Conservation (phyloP, 2,888 invertebrate species). For the Smittia sp. region DNA sequence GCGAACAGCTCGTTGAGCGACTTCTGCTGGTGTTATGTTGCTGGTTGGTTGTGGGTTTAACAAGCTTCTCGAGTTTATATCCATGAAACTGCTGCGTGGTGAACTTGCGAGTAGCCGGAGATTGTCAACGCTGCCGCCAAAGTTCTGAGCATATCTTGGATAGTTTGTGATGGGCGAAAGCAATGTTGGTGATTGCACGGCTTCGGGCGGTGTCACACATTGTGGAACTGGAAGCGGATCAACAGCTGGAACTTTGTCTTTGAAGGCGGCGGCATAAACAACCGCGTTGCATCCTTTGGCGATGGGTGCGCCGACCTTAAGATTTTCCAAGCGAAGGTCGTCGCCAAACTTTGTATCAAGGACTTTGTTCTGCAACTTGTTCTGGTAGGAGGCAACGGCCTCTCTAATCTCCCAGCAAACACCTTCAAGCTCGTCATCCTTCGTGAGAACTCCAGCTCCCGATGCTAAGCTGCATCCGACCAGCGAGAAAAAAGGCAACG, state of each 20-base stretch:
- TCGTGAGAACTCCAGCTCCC: conserved; percentile 69
- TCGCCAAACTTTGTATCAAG: conserved; percentile 50
- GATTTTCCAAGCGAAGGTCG: conserved; percentile 58
- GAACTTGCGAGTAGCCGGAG: conserved; percentile 44
- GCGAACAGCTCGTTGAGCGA: not conserved
- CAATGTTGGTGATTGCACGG: not conserved
- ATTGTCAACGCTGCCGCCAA: conserved; percentile 52
- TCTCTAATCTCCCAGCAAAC: conserved; percentile 72
- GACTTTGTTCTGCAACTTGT: conserved; percentile 50
- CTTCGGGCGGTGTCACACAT: not conserved
- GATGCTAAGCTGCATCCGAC: conserved; percentile 72
- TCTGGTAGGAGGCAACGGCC: conserved; percentile 51
- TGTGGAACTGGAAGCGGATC: not conserved
- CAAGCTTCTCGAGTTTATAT: not conserved
- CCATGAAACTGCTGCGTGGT: not conserved
- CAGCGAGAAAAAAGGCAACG: conserved; percentile 70
- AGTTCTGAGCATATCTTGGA: conserved; percentile 52
- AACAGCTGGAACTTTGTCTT: conserved; percentile 44
- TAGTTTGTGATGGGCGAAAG: conserved; percentile 47
- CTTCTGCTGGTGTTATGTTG: not conserved
- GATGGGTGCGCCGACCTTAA: conserved; percentile 67
- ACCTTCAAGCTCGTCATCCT: conserved; percentile 73
- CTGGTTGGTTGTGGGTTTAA: conserved; percentile 12
- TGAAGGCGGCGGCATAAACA: conserved; percentile 68
- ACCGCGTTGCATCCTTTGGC: conserved; percentile 80